Conservation (phyloP, 2,113 vertebrate species). For the Leiothrix lutea region DNA sequence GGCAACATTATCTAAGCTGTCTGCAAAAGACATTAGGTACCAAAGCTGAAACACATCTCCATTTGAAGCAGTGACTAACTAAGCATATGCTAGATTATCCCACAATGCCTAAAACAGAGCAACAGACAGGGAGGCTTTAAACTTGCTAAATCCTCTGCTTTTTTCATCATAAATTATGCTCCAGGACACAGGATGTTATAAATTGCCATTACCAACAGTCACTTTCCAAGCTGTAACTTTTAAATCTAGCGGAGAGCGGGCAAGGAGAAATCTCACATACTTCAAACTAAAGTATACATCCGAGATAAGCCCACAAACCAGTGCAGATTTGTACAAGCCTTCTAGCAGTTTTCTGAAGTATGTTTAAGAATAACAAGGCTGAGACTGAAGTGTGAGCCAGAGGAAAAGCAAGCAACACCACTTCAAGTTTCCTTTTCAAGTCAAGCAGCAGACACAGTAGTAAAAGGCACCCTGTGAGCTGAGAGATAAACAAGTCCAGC, state of each 20-base stretch:
- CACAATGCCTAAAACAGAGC: not conserved
- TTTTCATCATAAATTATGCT: not conserved
- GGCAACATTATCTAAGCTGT: not conserved
- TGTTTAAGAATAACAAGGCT: slow-evolving; percentile 36
- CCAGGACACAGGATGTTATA: not conserved
- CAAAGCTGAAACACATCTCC: not conserved
- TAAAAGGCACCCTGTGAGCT: not conserved
- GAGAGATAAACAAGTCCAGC: not conserved
- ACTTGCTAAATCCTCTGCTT: not conserved
- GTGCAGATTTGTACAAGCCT: not conserved
- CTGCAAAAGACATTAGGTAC: slow-evolving; percentile 21
- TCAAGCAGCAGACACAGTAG: slow-evolving; percentile 2
- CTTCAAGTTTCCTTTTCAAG: not conserved
- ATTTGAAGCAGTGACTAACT: not conserved
- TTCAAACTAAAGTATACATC: not conserved
- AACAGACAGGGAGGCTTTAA: not conserved
- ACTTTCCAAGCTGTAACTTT: slow-evolving; percentile 16
- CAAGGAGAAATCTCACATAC: slow-evolving; percentile 20
- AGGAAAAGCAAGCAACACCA: slow-evolving; percentile 2
- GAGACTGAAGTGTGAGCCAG: not conserved
- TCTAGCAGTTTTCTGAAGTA: slow-evolving; percentile 13
- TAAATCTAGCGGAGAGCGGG: not conserved
- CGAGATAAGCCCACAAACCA: slow-evolving; percentile 16
- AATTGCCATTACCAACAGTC: not conserved
- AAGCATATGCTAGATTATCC: not conserved